A percentile compares a stretch with the other conserved stretches of the same genome.
Conservation (phyloP, 2,113 vertebrate species). For the Oreochromis tanganicae region DNA sequence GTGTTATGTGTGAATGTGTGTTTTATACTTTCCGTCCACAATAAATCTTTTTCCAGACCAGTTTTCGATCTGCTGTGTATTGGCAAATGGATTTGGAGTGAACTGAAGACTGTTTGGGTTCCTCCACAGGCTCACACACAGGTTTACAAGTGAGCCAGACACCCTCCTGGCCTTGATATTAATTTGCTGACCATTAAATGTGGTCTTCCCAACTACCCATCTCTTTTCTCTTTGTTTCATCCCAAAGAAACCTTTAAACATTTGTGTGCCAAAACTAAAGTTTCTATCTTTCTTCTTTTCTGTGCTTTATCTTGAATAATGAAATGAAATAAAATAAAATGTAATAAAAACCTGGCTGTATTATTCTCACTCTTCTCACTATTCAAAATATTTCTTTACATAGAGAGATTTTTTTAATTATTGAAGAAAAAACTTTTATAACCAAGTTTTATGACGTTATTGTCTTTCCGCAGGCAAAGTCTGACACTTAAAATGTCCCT, state of each 20-base stretch:
- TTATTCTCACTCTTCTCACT: neutral
- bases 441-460: neutral
- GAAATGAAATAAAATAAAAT: neutral
- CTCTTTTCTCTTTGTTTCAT: neutral
- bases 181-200: neutral
- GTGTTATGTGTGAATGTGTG: neutral
- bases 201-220: neutral
- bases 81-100: too few species aligned
- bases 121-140: neutral
- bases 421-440: neutral
- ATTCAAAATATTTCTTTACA: neutral
- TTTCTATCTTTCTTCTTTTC: neutral
- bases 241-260: neutral
- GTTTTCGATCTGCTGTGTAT: neutral
- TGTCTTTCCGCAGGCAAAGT: neutral
- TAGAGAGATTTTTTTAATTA: neutral
- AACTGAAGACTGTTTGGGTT: neutral
- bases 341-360: neutral
- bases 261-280: neutral
- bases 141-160: neutral
- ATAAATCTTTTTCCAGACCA: neutral
- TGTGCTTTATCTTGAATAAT: neutral
- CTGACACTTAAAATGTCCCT: conserved; percentile 63
- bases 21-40: neutral
- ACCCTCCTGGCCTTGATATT: neutral